Evolutionary conservation across 2,113 vertebrate genomes (phyloP), one percentile per base, ranked within the genome.

Genomic region (Carassius carassius): DNA sequence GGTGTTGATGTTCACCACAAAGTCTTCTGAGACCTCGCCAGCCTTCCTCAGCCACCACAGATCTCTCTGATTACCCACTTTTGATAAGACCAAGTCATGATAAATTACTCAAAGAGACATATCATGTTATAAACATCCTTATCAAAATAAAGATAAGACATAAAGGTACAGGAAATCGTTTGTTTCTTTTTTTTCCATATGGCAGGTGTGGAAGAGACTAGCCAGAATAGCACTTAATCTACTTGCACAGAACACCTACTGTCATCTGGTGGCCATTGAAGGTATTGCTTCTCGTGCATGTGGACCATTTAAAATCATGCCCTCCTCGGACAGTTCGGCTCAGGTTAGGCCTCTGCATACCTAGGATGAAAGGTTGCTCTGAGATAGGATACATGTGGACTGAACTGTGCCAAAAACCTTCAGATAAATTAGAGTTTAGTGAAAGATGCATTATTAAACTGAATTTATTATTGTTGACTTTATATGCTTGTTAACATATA

Each of bases 181-280:
- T 60, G 12, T 41, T n/a, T n/a, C 1, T 11, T 44, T 11, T n/a
- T 13, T 3, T 10, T 37, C 1, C 1, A 23, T 19, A 37, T 63
- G 58, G 1, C n/a, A 65, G 78, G 78, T 79, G 78, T 79, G 78
- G 14, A 47, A 58, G 16, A 47, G 19, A 29, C 41, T 29, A 5
- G 58, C 14, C 8, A 29, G n/a, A 60, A 35, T 58, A 35, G n/a
- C 1, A n/a, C 29, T 41, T 41, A 10, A 14, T 21, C 21, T 23
- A 21, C 65, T 49, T 88, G 25, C 3, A 72, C 17, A 87, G 81
- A 58, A 37, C 29, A 19, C 41, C 37, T 75, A 69, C 87, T 82
- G 87, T 67, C 89, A 90, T 82, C 89, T 90, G 62, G 86, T 87
- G 89, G 74, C 6, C 17, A 25, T 25, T 3, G 25, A 21, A 12